Evolutionary conservation across 2,888 invertebrate species (phyloP).

Genomic region (Myathropa florea): DNA sequence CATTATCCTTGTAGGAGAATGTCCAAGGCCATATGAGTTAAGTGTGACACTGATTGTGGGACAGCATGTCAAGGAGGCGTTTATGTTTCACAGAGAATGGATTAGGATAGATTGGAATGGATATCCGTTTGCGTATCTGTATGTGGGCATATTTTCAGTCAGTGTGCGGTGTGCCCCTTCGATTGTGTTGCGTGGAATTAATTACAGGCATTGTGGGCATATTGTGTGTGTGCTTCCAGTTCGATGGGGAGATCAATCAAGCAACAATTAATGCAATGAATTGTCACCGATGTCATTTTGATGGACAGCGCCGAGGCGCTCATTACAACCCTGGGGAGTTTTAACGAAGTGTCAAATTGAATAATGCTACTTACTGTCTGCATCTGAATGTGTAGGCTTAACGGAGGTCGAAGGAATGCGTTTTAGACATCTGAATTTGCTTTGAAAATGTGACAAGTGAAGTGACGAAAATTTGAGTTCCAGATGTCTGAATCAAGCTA

Average conservation of each 20-base stretch:
- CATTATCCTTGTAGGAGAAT: slow-evolving; percentile 24
- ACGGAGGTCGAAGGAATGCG: neutral
- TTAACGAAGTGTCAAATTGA: neutral
- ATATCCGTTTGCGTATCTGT: neutral
- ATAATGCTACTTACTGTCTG: neutral
- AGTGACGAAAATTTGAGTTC: too few relatives aligned
- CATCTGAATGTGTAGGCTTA: neutral
- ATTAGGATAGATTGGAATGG: neutral
- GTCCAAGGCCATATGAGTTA: slow-evolving; percentile 14
- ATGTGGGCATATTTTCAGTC: neutral
- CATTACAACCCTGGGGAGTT: neutral
- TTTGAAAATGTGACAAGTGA: too few relatives aligned
- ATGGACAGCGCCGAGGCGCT: neutral
- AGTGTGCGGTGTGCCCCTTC: neutral
- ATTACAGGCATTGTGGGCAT: neutral
- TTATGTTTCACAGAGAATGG: neutral
- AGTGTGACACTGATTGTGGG: slow-evolving; percentile 45
- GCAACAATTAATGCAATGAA: neutral
- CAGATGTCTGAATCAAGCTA: too few relatives aligned
- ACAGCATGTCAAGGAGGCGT: slow-evolving; percentile 37
- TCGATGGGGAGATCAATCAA: neutral
- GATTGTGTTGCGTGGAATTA: neutral
- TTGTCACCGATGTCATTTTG: neutral
- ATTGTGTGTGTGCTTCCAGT: neutral
- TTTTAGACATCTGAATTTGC: too few relatives aligned